Percentiles rank a stretch among this genome's conserved stretches.
These are phyloP conservation scores for Bergia puertoricense DNA, from an alignment of 92 coral and sea anemone genomes.

Conservation along the genomic window DNA sequence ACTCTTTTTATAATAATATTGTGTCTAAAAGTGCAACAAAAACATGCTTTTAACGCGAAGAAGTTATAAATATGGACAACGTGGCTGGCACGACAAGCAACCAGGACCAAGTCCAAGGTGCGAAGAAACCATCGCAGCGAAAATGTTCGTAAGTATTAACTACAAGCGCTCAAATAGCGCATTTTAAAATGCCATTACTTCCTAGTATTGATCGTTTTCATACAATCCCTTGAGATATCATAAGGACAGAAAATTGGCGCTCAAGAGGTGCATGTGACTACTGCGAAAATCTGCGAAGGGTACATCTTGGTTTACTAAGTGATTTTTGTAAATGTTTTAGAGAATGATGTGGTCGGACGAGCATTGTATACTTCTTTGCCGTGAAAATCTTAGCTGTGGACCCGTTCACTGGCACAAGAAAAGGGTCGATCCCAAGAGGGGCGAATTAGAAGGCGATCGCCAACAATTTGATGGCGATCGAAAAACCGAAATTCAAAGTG, in stretches of 20 bases:
- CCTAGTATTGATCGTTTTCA: slow-evolving; percentile 12
- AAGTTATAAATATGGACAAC: slow-evolving; percentile 1
- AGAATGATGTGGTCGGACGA: slow-evolving; percentile 56
- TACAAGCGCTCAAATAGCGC: background rate
- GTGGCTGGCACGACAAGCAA: background rate
- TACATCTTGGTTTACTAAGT: background rate
- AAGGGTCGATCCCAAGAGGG: slow-evolving; percentile 55
- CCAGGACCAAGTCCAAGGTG: background rate
- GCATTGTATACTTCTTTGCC: slow-evolving; percentile 53
- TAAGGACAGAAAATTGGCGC: slow-evolving; percentile 9
- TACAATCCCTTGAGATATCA: slow-evolving; percentile 9
- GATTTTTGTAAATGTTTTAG: slow-evolving; percentile 33
- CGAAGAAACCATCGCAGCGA: slow-evolving; percentile 1
- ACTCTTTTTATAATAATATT: background rate
- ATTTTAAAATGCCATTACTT: slow-evolving; percentile 7
- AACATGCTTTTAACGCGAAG: background rate
- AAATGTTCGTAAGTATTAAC: background rate
- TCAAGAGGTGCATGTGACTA: background rate
- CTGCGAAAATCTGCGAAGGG: background rate
- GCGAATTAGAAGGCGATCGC: slow-evolving; percentile 57
- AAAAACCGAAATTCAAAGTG: slow-evolving; percentile 48
- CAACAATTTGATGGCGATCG: slow-evolving; percentile 42
- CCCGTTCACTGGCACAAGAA: slow-evolving; percentile 67
- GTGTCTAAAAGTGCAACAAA: slow-evolving; percentile 11
- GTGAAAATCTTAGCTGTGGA: slow-evolving; percentile 50